These are phyloP conservation scores for Lasioglossum vierecki DNA, from an alignment of 2,888 invertebrate genomes.

Conservation along the genomic window DNA sequence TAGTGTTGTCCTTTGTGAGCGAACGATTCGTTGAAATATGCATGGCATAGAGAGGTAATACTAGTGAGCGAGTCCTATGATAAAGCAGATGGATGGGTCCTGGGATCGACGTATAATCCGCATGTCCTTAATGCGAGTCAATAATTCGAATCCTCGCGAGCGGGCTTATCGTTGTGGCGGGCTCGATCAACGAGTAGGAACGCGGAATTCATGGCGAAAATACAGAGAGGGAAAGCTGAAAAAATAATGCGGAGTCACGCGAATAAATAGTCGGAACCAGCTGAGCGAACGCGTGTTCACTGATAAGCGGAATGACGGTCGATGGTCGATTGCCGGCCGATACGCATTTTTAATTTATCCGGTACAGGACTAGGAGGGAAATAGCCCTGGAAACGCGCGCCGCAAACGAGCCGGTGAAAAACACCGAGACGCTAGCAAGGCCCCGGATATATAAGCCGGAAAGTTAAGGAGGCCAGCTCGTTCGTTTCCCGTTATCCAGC, in stretches of 20 bases:
- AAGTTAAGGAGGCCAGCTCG: conserved; percentile 26
- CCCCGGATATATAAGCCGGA: neutral
- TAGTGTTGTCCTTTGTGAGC: neutral
- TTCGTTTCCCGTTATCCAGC: conserved; percentile 52
- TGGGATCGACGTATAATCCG: neutral
- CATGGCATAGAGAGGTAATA: neutral
- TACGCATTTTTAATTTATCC: conserved; percentile 51
- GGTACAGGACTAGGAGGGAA: neutral
- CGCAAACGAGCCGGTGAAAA: conserved; percentile 39
- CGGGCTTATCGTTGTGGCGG: conserved; percentile 13
- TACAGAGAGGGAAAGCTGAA: neutral
- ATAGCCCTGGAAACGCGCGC: neutral
- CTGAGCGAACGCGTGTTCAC: conserved; percentile 39
- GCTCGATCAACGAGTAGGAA: neutral
- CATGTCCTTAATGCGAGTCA: conserved; percentile 5
- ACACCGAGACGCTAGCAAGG: neutral
- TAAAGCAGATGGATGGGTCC: neutral
- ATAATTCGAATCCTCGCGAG: conserved; percentile 13
- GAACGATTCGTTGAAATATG: neutral
- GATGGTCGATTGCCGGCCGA: conserved; percentile 42
- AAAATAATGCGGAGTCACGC: conserved; percentile 49
- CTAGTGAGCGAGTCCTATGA: neutral
- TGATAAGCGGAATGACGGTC: conserved; percentile 49
- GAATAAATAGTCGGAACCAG: conserved; percentile 34
- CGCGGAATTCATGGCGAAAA: conserved; percentile 13